Evolutionary conservation across 2,888 invertebrate genomes (phyloP).

Genomic region (Ectemnius cavifrons): DNA sequence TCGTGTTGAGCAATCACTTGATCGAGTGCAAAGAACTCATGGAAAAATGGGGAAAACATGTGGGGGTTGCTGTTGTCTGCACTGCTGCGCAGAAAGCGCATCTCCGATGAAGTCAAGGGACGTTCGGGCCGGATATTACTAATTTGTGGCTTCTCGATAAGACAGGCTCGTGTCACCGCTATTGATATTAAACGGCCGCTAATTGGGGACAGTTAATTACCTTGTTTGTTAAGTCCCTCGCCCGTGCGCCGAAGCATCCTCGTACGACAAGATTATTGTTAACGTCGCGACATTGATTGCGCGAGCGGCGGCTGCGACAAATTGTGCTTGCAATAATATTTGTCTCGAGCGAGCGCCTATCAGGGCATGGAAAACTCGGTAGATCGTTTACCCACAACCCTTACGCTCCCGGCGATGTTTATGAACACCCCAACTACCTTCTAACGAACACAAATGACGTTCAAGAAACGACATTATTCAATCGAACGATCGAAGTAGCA

Average conservation of each 20-base stretch:
- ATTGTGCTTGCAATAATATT: conserved; percentile 46
- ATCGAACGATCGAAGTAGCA: too few species aligned
- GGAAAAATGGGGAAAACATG: too few species aligned
- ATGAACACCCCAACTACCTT: too few species aligned
- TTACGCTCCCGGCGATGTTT: too few species aligned
- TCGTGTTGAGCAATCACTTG: too few species aligned
- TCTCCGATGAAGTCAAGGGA: too few species aligned
- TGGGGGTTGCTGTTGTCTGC: too few species aligned
- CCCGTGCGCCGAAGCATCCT: neutral
- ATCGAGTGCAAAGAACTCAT: too few species aligned
- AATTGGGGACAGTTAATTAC: conserved; percentile 53
- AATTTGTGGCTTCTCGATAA: conserved; percentile 45
- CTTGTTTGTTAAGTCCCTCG: conserved; percentile 35
- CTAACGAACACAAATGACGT: too few species aligned
- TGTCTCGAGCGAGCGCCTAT: conserved; percentile 4
- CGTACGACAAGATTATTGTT: conserved; percentile 25
- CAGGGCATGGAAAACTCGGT: neutral
- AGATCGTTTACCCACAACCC: too few species aligned
- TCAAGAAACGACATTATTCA: too few species aligned
- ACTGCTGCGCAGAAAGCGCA: too few species aligned
- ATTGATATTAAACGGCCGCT: conserved; percentile 45
- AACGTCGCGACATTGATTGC: conserved; percentile 45
- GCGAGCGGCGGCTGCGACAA: conserved; percentile 21
- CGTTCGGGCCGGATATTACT: conserved; percentile 36
- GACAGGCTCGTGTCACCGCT: conserved; percentile 20